These are phyloP conservation scores for Tigriopus californicus DNA, from an alignment of 2,888 invertebrate genomes.

Conservation along the genomic window DNA sequence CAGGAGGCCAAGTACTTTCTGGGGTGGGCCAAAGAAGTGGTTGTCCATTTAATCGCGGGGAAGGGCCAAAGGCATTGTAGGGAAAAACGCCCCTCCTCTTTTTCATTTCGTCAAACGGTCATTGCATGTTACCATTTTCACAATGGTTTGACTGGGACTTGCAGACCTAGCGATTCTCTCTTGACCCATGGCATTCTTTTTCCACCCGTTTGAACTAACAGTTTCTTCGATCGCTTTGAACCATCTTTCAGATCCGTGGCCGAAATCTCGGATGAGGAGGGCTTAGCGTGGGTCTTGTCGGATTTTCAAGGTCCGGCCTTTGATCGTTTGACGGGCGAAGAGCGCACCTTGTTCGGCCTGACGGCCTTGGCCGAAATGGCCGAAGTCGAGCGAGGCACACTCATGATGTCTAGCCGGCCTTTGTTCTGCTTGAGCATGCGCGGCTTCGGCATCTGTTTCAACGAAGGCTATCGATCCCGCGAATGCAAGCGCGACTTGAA, in stretches of 20 bases:
- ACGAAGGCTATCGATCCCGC: conserved; percentile 30
- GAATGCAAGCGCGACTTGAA: conserved; percentile 29
- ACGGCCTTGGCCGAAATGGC: conserved; percentile 56
- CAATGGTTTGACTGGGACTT: no score
- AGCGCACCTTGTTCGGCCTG: conserved; percentile 50
- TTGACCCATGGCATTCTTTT: no score
- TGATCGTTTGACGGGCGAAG: conserved; percentile 42
- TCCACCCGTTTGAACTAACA: no score
- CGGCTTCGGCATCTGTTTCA: conserved; percentile 72
- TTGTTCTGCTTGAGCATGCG: conserved; percentile 73
- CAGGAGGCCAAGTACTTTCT: no score
- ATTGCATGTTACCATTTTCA: no score
- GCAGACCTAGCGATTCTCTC: no score
- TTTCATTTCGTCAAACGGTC: no score
- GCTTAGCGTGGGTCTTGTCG: conserved; percentile 50
- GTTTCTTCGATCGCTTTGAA: no score
- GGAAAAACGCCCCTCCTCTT: no score
- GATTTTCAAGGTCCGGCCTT: conserved; percentile 53
- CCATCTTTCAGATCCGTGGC: neutral
- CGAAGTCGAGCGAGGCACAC: conserved; percentile 49
- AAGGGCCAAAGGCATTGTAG: no score
- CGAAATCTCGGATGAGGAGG: conserved; percentile 26
- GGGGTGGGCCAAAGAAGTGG: no score
- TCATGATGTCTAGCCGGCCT: conserved; percentile 47
- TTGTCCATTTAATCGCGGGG: no score